Conservation (phyloP, 2,888 invertebrate species). For the Caenorhabditis virilis region DNA sequence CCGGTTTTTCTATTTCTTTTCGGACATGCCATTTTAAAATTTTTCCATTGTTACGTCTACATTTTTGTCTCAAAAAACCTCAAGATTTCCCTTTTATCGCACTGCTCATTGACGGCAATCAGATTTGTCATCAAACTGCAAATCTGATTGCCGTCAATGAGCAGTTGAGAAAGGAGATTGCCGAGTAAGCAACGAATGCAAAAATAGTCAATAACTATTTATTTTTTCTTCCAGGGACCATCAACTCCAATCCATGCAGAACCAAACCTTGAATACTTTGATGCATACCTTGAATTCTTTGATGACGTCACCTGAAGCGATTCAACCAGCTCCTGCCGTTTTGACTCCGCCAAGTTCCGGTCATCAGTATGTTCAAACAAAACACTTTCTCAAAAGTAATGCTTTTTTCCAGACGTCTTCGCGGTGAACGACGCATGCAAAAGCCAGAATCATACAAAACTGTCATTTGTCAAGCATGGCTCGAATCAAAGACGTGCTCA, state of each 20-base stretch:
- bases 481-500: constrained; percentile 58
- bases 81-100: no score
- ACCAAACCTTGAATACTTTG: no score
- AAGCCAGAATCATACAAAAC: constrained; percentile 67
- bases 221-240: constrained; percentile 33
- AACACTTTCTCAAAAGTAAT: no score
- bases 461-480: constrained; percentile 67
- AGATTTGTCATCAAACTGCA: constrained; percentile 41
- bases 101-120: no score
- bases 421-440: constrained; percentile 35
- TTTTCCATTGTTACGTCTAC: no score
- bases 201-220: not conserved
- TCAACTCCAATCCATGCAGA: constrained; percentile 14
- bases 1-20: no score
- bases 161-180: constrained; percentile 45
- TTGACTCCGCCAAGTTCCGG: not conserved
- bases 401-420: constrained; percentile 10
- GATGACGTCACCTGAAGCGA: no score
- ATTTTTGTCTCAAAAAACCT: no score
- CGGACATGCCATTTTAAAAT: no score
- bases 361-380: no score
- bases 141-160: constrained; percentile 49
- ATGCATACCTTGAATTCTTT: no score
- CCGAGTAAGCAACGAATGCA: constrained; percentile 39
- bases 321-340: no score